A percentile compares a stretch with the other conserved stretches of the same genome.
phyloP scores from a whole-genome alignment of 2,888 invertebrate species.

The Eilema griseolum region DNA sequence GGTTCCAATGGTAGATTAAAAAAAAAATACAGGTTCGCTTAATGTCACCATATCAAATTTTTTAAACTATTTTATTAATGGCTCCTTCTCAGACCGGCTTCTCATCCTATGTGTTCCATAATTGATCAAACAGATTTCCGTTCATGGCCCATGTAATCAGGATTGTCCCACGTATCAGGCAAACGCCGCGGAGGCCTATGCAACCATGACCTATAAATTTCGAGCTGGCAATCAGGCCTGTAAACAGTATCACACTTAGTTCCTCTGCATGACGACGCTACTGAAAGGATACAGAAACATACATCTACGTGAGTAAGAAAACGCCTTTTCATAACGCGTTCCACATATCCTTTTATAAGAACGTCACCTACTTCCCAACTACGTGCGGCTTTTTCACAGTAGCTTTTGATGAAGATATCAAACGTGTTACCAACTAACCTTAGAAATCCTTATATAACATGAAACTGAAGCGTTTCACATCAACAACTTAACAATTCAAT shows the following conservation, averaged over 20 bases:
- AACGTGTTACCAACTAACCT: conserved; percentile 22
- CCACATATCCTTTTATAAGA: conserved; percentile 40
- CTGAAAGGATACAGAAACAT: conserved; percentile 13
- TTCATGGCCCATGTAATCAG: conserved; percentile 54
- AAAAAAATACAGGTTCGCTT: too few species aligned
- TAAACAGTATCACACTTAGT: conserved; percentile 32
- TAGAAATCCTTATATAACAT: background rate
- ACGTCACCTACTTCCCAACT: conserved; percentile 21
- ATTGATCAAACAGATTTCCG: background rate
- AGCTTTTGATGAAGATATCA: conserved; percentile 38
- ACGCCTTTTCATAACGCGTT: conserved; percentile 33
- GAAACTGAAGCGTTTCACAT: background rate
- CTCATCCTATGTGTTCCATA: background rate
- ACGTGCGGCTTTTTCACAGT: conserved; percentile 25
- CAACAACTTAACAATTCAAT: background rate
- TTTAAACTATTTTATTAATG: background rate
- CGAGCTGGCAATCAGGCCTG: conserved; percentile 79
- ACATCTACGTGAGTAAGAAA: conserved; percentile 8
- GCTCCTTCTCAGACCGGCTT: background rate
- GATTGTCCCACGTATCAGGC: conserved; percentile 75
- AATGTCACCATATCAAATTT: too few species aligned
- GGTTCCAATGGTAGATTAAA: too few species aligned
- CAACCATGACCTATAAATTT: conserved; percentile 77
- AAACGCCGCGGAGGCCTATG: conserved; percentile 62
- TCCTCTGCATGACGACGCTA: background rate